Base-by-base conservation (phyloP, 2,113 vertebrate genomes). In the Neopipo cinnamomea region DNA sequence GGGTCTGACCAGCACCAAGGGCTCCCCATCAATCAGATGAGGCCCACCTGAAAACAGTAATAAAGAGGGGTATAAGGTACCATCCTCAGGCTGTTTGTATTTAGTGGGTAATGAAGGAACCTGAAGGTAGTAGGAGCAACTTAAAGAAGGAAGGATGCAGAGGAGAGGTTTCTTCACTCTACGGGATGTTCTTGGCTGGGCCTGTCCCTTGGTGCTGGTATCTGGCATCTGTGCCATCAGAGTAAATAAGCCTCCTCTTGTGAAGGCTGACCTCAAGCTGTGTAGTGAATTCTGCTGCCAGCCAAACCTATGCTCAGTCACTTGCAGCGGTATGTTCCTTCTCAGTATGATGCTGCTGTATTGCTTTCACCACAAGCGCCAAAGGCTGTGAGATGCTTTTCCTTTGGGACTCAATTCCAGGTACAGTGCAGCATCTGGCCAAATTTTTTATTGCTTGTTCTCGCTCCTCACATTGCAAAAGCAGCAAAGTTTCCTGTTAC, bases 271-370 rank as follows among this genome's bases (percentile, higher is more conserved):
- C 71, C 37, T 89, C 30, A 20, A 88, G 84, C 49, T 35, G 47
- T 58, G 28, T 58, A 35, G 58, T 76, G 65, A 93, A 73, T 87
- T 58, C 49, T 50, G 5, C 35, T 37, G n/a, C 28, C 37, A 56
- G 72, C 37, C 41, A 71, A 84, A 71, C n/a, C 22, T 46, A 20
- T 4, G 6, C 23, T 78, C 0, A 2, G 39, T 50, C 0, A 4
- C 63, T 74, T 0, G 2, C 17, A n/a, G 75, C 0, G 0, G 20
- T n/a, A 1, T 4, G 9, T 12, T 52, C 30, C n/a, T 53, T 72
- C 75, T 67, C 23, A 8, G 24, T 30, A 2, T 31, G 20, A 41
- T 35, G 61, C 33, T 86, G 50, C 44, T 79, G 33, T 14, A 5
- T 50, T 31, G 20, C 56, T 88, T 81, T 77, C 39, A 71, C 46